A percentile compares a stretch with the other conserved stretches of the same genome.
Evolutionary conservation across 1,140 invertebrate genomes (phyloP).

Genomic region (Cydia pomonella): DNA sequence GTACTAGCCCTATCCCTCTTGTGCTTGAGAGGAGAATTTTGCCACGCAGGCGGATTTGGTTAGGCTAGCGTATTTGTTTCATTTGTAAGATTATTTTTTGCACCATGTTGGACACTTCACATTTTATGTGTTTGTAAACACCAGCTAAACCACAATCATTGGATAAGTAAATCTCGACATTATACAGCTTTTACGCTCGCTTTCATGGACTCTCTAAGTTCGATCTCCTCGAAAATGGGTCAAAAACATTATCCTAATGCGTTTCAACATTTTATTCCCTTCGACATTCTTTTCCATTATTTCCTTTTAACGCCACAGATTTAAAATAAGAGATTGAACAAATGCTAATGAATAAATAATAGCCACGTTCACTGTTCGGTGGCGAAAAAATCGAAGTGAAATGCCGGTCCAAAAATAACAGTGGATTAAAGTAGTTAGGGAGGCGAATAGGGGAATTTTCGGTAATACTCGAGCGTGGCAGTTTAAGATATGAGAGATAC

Average conservation of each 20-base stretch:
- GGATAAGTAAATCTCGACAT: constrained; percentile 14
- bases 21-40: too few species aligned
- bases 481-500: too few species aligned
- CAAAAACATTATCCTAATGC: constrained; percentile 33
- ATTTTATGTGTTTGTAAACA: not conserved
- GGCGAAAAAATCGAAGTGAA: not conserved
- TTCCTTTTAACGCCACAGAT: constrained; percentile 30
- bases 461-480: too few species aligned
- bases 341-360: constrained; percentile 33
- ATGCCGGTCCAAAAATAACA: not conserved
- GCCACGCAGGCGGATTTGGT: too few species aligned
- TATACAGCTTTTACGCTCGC: constrained; percentile 21
- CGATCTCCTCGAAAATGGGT: constrained; percentile 19
- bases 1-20: too few species aligned
- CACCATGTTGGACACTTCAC: too few species aligned
- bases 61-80: too few species aligned
- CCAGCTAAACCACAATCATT: not conserved
- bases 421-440: not conserved
- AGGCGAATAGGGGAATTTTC: too few species aligned
- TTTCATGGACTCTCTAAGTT: constrained; percentile 20
- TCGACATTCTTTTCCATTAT: constrained; percentile 27
- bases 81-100: too few species aligned
- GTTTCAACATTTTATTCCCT: constrained; percentile 21
- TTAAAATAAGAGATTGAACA: constrained; percentile 18
- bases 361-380: not conserved